Conservation (phyloP, 1,140 invertebrate genomes). For the Melipona quadrifasciata region DNA sequence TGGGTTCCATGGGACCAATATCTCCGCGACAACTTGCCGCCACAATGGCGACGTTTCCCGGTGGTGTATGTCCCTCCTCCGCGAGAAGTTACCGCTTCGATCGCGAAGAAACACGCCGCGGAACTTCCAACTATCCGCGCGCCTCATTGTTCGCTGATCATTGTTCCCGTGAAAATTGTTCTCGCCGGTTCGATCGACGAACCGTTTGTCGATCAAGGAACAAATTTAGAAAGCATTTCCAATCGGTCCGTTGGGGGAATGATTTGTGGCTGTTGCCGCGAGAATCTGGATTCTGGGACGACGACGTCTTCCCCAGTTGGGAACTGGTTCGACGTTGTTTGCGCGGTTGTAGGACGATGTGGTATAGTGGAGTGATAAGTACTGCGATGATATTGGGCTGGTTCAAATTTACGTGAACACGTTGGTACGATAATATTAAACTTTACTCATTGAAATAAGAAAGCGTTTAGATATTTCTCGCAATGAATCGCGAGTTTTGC, state of each 20-base stretch:
- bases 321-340: neutral
- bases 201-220: neutral
- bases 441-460: too few species aligned
- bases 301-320: neutral
- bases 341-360: too few species aligned
- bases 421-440: too few species aligned
- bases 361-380: too few species aligned
- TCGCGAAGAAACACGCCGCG: neutral
- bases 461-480: too few species aligned
- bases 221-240: neutral
- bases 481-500: too few species aligned
- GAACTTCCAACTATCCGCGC: neutral
- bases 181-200: neutral
- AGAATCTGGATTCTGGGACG: neutral
- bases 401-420: too few species aligned
- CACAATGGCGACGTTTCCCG: neutral
- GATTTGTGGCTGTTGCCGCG: neutral
- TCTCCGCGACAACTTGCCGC: conserved; percentile 1
- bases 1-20: neutral
- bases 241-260: neutral
- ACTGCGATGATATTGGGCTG: too few species aligned
- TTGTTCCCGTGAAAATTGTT: conserved; percentile 6
- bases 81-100: neutral
- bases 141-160: neutral
- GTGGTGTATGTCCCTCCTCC: neutral